These are phyloP conservation scores for Porites cylindrica DNA, from an alignment of 92 coral and sea anemone genomes.

Conservation along the genomic window DNA sequence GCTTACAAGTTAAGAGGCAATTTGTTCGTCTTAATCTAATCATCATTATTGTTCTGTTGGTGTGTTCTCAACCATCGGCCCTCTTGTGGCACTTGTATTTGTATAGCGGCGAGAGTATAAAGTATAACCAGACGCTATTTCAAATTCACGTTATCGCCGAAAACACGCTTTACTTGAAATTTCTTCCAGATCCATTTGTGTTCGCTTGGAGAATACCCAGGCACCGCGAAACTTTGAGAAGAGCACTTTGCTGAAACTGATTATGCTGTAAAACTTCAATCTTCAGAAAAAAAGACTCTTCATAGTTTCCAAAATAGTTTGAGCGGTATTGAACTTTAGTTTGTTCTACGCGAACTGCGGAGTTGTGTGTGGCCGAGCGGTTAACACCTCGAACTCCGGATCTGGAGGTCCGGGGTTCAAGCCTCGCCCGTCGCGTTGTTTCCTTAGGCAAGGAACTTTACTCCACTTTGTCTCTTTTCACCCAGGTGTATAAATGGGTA, in stretches of 20 bases:
- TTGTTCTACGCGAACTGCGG: too few relatives aligned
- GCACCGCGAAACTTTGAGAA: constrained; percentile 69
- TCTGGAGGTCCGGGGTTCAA: too few relatives aligned
- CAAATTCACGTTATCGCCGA: constrained; percentile 46
- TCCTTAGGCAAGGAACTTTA: too few relatives aligned
- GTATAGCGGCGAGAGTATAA: constrained; percentile 4
- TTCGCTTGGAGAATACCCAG: constrained; percentile 79
- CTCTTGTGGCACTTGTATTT: constrained; percentile 53
- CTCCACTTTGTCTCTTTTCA: too few relatives aligned
- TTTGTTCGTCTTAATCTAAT: constrained; percentile 63
- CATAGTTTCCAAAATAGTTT: too few relatives aligned
- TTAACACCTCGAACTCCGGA: too few relatives aligned
- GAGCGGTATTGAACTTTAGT: too few relatives aligned
- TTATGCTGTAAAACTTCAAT: neutral
- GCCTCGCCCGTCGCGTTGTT: too few relatives aligned
- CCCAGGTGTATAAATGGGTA: too few relatives aligned
- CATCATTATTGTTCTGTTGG: constrained; percentile 50
- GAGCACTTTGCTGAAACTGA: constrained; percentile 24
- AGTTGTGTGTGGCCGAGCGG: too few relatives aligned
- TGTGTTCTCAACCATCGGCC: constrained; percentile 71
- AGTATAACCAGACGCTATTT: constrained; percentile 9
- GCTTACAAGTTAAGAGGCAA: constrained; percentile 31
- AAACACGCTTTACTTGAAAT: constrained; percentile 68
- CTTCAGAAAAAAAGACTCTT: too few relatives aligned
- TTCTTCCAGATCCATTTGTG: constrained; percentile 67